Base-by-base conservation (phyloP, 1,140 invertebrate species). In the Heterodera carotae region DNA sequence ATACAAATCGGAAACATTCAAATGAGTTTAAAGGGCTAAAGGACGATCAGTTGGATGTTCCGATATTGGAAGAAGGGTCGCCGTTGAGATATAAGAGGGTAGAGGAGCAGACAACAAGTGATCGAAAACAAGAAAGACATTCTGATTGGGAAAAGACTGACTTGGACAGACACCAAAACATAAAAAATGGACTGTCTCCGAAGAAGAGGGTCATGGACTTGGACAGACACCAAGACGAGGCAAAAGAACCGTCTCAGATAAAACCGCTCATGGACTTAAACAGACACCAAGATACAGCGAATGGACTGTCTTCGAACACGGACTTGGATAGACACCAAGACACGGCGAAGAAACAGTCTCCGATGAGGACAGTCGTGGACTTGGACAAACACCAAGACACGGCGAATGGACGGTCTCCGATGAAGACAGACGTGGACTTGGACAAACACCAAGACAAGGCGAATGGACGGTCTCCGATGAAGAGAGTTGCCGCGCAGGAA, bases 21-120 rank as follows among this genome's bases (percentile, higher is more conserved):
- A 29, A 66, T 12, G n/a, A 10, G 33, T 25, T 31, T 48, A 75
- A 43, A 18, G 59, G 56, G 5, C 64, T 8, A 12, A 43, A 12
- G 12, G 12, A 43, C 59, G 76, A 76, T 34, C 34, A 64, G 36
- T 22, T 76, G 48, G 56, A 75, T 12, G 33, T 64, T 25, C 60
- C 59, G 48, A 25, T 62, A 71, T 43, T 62, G 56, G 53, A 36
- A 69, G 69, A 73, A 34, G n/a, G 62, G 39, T 3, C 36, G 33
- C 6, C 39, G 33, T 12, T 8, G 15, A 31, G 33, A 72, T 7
- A 39, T 10, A 22, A 8, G 56, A 70, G 25, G 6, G 43, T 73
- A 70, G n/a, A 72, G 18, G 36, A 71, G 22, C 18, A 39, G 64
- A 53, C 33, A 29, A n/a, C n/a, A n/a, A n/a, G n/a, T n/a, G n/a